A percentile compares a stretch with the other conserved stretches of the same genome.
Evolutionary conservation across 2,888 invertebrate species (phyloP).

Genomic region (Tiliacea aurago): DNA sequence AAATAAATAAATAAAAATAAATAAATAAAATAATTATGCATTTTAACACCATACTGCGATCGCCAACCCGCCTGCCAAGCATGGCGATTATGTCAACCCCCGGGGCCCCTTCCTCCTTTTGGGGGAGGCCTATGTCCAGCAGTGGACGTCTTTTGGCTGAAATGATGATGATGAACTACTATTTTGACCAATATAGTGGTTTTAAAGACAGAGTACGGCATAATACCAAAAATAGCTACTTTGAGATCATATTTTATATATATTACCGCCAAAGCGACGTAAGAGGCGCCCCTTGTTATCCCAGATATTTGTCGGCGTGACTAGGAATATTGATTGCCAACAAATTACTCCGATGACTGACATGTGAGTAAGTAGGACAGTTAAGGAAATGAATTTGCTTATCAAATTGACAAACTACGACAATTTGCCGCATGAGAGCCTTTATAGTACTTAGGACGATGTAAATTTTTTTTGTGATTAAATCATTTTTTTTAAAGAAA

Average conservation of each 20-base stretch:
- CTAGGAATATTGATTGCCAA: slow-evolving; percentile 40
- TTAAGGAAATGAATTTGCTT: neutral
- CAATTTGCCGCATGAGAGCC: too few relatives aligned
- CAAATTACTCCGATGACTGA: slow-evolving; percentile 31
- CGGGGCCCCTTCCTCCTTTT: too few relatives aligned
- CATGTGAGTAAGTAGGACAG: neutral
- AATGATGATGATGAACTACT: too few relatives aligned
- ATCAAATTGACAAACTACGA: neutral
- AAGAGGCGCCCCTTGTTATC: slow-evolving; percentile 34
- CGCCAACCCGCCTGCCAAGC: too few relatives aligned
- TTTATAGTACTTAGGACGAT: neutral
- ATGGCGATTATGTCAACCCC: too few relatives aligned
- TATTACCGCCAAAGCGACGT: neutral
- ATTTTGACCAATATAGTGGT: too few relatives aligned
- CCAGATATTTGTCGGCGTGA: slow-evolving; percentile 20
- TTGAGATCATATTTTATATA: slow-evolving; percentile 11
- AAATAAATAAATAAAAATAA: too few relatives aligned
- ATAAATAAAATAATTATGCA: too few relatives aligned
- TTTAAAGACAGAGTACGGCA: too few relatives aligned
- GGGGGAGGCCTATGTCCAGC: too few relatives aligned
- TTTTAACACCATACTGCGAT: too few relatives aligned
- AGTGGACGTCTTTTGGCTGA: too few relatives aligned
- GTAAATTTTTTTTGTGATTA: slow-evolving; percentile 19
- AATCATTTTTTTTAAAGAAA: slow-evolving; percentile 1
- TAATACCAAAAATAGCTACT: neutral